Conservation (phyloP, 2,888 invertebrate genomes). For the Tetrapedia diversipes region DNA sequence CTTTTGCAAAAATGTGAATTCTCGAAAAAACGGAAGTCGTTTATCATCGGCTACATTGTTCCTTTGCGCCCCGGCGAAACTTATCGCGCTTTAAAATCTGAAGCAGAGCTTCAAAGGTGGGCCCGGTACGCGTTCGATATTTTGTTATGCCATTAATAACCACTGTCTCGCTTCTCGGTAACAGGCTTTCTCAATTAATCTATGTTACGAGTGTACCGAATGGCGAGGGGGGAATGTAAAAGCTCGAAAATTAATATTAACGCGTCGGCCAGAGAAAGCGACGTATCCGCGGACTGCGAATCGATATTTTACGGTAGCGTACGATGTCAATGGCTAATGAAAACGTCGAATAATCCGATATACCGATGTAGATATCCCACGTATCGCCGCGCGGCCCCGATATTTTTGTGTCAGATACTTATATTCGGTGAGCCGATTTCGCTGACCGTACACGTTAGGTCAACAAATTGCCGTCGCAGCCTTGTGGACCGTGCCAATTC, state of each 20-base stretch:
- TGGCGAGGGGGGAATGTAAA: slow-evolving; percentile 66
- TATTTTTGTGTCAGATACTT: slow-evolving; percentile 55
- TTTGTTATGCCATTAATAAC: slow-evolving; percentile 72
- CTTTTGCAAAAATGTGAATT: slow-evolving; percentile 34
- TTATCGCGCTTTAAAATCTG: slow-evolving; percentile 62
- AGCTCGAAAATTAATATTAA: slow-evolving; percentile 74
- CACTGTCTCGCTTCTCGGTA: slow-evolving; percentile 68
- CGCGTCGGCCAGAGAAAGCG: slow-evolving; percentile 60
- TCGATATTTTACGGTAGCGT: slow-evolving; percentile 68
- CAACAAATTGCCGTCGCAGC: slow-evolving; percentile 47
- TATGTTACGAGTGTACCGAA: slow-evolving; percentile 73
- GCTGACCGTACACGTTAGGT: slow-evolving; percentile 51
- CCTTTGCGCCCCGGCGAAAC: slow-evolving; percentile 34
- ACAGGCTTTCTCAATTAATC: slow-evolving; percentile 78
- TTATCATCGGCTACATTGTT: slow-evolving; percentile 56
- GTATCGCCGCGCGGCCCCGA: slow-evolving; percentile 47
- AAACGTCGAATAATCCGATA: slow-evolving; percentile 68
- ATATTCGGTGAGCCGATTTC: slow-evolving; percentile 51
- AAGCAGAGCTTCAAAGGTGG: slow-evolving; percentile 49
- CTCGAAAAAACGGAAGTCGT: slow-evolving; percentile 36
- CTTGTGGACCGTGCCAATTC: slow-evolving; percentile 30
- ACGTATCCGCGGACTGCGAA: slow-evolving; percentile 57
- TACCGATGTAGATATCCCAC: slow-evolving; percentile 57
- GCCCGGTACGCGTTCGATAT: slow-evolving; percentile 54
- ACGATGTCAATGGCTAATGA: slow-evolving; percentile 69